Percentiles rank a stretch among this genome's conserved stretches.
These are phyloP conservation scores for Mycalesis mineus DNA, from an alignment of 2,888 invertebrate species.

Conservation along the genomic window DNA sequence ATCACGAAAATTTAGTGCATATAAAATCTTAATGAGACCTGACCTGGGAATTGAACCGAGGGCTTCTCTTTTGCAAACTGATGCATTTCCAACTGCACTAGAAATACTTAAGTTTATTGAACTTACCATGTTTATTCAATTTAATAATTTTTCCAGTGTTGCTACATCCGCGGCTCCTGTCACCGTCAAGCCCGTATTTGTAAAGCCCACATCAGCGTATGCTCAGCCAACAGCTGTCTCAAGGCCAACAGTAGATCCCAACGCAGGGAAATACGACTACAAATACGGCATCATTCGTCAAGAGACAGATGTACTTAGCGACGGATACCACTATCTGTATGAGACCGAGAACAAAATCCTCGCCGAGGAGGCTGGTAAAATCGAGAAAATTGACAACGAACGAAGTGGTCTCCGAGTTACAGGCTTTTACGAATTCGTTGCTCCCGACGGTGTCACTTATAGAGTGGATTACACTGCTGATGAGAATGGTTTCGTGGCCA, in stretches of 20 bases:
- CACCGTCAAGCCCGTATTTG: constrained; percentile 11
- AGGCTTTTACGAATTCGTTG: constrained; percentile 67
- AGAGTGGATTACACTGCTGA: constrained; percentile 72
- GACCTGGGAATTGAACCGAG: no score
- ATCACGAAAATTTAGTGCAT: no score
- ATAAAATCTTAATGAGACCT: no score
- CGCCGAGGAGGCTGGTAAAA: constrained; percentile 62
- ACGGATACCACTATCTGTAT: constrained; percentile 70
- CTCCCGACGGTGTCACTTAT: constrained; percentile 66
- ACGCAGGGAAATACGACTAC: constrained; percentile 51
- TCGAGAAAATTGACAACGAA: constrained; percentile 56
- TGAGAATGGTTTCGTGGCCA: constrained; percentile 63
- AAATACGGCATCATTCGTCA: constrained; percentile 66
- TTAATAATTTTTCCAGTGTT: background rate
- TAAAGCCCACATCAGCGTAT: constrained; percentile 26
- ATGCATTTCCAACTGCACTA: no score
- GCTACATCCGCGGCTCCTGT: constrained; percentile 6
- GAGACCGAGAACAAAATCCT: constrained; percentile 73
- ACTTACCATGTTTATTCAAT: no score
- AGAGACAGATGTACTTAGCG: constrained; percentile 52
- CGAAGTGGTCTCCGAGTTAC: constrained; percentile 51
- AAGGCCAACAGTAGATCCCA: constrained; percentile 23
- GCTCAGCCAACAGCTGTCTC: constrained; percentile 22
- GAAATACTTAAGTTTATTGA: no score
- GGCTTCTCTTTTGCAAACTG: no score